Evolutionary conservation across 64 coral and sea anemone species (phyloP).

Genomic region (Dendronephthya gigantea): DNA sequence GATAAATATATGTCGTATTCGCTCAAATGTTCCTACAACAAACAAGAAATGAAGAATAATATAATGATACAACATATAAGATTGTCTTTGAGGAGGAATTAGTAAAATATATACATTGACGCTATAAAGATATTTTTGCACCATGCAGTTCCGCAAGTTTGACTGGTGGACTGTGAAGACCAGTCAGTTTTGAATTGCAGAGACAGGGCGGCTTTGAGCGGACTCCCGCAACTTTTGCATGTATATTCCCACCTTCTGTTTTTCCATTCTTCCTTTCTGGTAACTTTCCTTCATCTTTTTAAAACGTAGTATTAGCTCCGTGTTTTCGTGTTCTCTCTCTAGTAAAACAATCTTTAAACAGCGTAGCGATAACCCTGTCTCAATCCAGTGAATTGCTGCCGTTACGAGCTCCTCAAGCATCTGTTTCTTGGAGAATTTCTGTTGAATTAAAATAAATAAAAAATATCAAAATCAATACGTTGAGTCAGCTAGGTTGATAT

Average conservation of each 20-base stretch:
- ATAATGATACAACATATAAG: too few relatives aligned
- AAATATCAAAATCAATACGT: too few relatives aligned
- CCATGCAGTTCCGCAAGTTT: too few relatives aligned
- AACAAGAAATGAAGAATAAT: background rate
- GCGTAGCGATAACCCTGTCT: conserved; percentile 56
- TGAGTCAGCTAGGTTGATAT: too few relatives aligned
- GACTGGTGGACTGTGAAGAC: too few relatives aligned
- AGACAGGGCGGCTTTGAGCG: too few relatives aligned
- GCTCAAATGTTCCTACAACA: background rate
- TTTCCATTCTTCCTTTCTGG: background rate
- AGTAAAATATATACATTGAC: too few relatives aligned
- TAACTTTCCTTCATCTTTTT: background rate
- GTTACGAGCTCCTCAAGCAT: conserved; percentile 60
- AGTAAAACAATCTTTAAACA: conserved; percentile 81
- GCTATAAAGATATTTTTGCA: too few relatives aligned
- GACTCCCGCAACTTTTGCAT: too few relatives aligned
- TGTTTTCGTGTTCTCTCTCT: conserved; percentile 42
- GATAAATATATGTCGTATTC: conserved; percentile 79
- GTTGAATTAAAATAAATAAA: background rate
- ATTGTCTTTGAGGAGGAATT: too few relatives aligned
- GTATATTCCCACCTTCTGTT: background rate
- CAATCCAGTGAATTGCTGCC: conserved; percentile 92
- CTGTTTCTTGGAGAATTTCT: conserved; percentile 65
- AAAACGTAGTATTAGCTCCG: background rate
- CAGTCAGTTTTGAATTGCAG: too few relatives aligned